A percentile compares a stretch with the other conserved stretches of the same genome.
phyloP scores from a whole-genome alignment of 2,888 invertebrate species.

The Chelonus formosanus region DNA sequence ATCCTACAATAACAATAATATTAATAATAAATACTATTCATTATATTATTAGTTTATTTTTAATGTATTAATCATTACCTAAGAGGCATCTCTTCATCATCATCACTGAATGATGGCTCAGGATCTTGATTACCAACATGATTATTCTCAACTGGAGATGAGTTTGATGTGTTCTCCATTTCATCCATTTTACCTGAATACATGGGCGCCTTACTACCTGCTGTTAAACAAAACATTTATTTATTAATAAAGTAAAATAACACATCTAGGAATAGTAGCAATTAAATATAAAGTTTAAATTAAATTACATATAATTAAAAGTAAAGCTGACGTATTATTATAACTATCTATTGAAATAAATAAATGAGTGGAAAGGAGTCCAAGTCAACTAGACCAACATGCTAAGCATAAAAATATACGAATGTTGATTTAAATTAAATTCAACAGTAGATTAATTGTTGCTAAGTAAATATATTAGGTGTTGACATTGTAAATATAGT shows the following conservation, averaged over 20 bases:
- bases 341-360: no score
- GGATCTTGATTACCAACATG: conserved; percentile 67
- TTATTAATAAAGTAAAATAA: conserved; percentile 28
- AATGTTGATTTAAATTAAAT: no score
- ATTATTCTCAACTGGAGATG: conserved; percentile 62
- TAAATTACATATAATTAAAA: neutral
- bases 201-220: conserved; percentile 61
- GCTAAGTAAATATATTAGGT: no score
- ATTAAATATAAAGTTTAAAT: conserved; percentile 6
- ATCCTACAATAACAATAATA: conserved; percentile 46
- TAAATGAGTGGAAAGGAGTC: no score
- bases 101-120: conserved; percentile 86
- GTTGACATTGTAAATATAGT: no score
- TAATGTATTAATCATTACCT: conserved; percentile 44
- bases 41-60: neutral
- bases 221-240: conserved; percentile 53
- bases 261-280: conserved; percentile 1
- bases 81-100: conserved; percentile 75
- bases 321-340: no score
- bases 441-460: no score
- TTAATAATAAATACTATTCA: no score
- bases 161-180: conserved; percentile 52
- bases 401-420: no score
- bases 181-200: conserved; percentile 65
- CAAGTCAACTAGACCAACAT: no score